Evolutionary conservation across 1,140 invertebrate genomes (phyloP).

Genomic region (Subanguina moxae): DNA sequence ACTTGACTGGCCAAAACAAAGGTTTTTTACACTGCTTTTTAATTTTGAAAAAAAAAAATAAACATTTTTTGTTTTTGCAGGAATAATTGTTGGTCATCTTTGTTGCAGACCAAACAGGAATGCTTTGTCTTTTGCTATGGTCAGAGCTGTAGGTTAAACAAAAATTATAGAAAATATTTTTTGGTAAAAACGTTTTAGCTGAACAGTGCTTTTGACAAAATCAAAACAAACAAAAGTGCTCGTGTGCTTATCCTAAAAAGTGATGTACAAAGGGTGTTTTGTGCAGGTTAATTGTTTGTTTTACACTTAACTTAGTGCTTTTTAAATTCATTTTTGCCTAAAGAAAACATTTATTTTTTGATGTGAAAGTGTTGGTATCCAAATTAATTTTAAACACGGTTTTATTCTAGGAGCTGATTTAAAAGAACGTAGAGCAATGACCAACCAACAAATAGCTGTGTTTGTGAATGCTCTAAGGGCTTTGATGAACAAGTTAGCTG

Average conservation of each 20-base stretch:
- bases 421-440: constrained; percentile 81
- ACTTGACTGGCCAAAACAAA: too few species aligned
- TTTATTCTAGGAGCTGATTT: constrained; percentile 76
- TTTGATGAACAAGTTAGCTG: constrained; percentile 71
- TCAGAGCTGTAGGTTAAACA: not conserved
- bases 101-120: not conserved
- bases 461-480: constrained; percentile 57
- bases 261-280: constrained; percentile 79
- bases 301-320: not conserved
- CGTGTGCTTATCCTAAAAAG: constrained; percentile 82
- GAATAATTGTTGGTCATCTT: not conserved
- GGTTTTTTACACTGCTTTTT: too few species aligned
- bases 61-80: not conserved
- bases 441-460: constrained; percentile 68
- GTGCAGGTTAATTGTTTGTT: constrained; percentile 63
- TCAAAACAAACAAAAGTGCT: constrained; percentile 72
- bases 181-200: constrained; percentile 51
- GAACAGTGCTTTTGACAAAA: constrained; percentile 65
- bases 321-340: not conserved
- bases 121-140: not conserved
- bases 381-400: not conserved
- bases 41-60: too few species aligned
- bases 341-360: not conserved
- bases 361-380: too few species aligned
- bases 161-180: not conserved